These are phyloP conservation scores for Hafferia zeledoni DNA, from an alignment of 2,797 vertebrate species.

Conservation along the genomic window DNA sequence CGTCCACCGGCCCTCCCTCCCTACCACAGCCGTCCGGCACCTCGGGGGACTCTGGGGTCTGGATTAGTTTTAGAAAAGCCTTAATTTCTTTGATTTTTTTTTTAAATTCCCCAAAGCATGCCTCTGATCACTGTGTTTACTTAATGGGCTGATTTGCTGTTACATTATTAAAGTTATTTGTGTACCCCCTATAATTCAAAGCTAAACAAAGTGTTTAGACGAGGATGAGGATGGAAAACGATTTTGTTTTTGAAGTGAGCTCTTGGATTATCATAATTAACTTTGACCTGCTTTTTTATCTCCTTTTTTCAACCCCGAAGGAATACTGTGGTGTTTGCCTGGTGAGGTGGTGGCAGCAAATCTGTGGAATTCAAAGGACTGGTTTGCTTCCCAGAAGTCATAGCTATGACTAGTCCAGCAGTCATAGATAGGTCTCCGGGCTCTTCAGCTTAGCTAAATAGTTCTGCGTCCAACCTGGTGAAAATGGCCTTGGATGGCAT, in stretches of 20 bases:
- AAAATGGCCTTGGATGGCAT: not conserved
- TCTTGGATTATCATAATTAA: not conserved
- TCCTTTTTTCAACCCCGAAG: rapidly evolving
- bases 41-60: rapidly evolving
- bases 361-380: not conserved
- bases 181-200: not conserved
- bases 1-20: not conserved
- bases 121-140: not conserved
- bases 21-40: rapidly evolving
- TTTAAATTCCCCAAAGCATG: not conserved
- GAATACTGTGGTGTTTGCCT: not conserved
- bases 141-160: not conserved
- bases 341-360: not conserved
- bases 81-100: not conserved
- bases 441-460: not conserved
- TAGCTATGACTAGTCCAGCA: not conserved
- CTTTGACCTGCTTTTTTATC: not conserved
- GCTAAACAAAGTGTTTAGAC: not conserved
- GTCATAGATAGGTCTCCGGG: not conserved
- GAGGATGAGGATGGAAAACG: not conserved
- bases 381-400: not conserved
- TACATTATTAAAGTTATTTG: not conserved
- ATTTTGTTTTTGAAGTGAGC: not conserved
- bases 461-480: not conserved
- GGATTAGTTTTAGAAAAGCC: not conserved